A percentile compares a stretch with the other conserved stretches of the same genome.
These are phyloP conservation scores for Monochamus alternatus DNA, from an alignment of 2,888 invertebrate genomes.

Conservation along the genomic window DNA sequence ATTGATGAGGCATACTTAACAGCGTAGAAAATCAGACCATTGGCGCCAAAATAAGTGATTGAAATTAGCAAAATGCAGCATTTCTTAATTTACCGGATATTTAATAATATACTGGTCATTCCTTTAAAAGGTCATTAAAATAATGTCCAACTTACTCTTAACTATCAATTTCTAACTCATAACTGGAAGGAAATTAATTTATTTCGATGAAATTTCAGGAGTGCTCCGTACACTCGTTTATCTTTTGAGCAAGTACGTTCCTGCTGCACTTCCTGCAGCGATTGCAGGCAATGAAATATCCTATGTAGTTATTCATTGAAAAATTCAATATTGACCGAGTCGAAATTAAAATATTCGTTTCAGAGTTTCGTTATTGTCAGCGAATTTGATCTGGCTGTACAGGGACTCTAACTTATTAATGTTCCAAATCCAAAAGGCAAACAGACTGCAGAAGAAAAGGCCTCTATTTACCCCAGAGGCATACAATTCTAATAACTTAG, in stretches of 20 bases:
- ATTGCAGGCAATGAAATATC: slow-evolving; percentile 1
- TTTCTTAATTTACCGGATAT: too few species aligned
- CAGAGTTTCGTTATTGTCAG: slow-evolving; percentile 1
- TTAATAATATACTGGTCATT: too few species aligned
- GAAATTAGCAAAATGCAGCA: too few species aligned
- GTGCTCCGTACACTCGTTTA: too few species aligned
- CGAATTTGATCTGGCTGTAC: neutral
- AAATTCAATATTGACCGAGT: slow-evolving; percentile 10
- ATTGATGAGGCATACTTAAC: too few species aligned
- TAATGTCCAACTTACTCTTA: too few species aligned
- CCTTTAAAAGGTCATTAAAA: too few species aligned
- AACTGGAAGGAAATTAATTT: too few species aligned
- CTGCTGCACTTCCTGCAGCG: slow-evolving; percentile 1
- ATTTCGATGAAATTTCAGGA: too few species aligned
- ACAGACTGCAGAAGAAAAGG: neutral
- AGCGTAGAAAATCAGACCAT: too few species aligned
- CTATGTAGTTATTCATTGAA: slow-evolving; percentile 8
- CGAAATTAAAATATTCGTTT: slow-evolving; percentile 7
- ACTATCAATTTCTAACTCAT: too few species aligned
- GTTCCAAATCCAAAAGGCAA: neutral
- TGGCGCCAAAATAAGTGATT: too few species aligned
- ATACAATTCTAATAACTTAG: slow-evolving; percentile 4
- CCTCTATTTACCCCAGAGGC: neutral
- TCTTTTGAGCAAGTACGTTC: neutral
- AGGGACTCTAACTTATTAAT: neutral